Evolutionary conservation across 2,888 invertebrate species (phyloP).

Genomic region (Drosophila ustulata): DNA sequence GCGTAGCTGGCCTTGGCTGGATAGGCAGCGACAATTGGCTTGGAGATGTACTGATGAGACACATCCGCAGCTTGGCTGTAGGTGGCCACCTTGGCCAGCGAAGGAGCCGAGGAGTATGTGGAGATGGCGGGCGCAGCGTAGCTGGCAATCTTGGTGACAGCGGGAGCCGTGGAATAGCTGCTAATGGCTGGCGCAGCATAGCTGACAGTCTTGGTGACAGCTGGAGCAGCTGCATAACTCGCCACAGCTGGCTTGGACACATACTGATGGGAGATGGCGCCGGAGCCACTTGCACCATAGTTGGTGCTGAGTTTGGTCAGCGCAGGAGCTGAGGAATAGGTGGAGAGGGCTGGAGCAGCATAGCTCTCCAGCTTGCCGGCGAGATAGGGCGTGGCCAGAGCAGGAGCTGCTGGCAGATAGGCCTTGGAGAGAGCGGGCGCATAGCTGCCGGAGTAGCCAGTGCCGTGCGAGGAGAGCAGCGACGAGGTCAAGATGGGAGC

Average conservation of each 20-base stretch:
- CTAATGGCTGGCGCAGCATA: conserved; percentile 56
- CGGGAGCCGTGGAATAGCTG: conserved; percentile 48
- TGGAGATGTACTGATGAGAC: conserved; percentile 69
- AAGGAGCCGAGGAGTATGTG: conserved; percentile 44
- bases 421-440: conserved; percentile 70
- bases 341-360: conserved; percentile 55
- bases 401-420: conserved; percentile 67
- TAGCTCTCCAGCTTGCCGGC: conserved; percentile 63
- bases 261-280: conserved; percentile 67
- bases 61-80: conserved; percentile 50
- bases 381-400: conserved; percentile 54
- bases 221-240: conserved; percentile 33
- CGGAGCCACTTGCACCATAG: conserved; percentile 50
- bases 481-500: conserved; percentile 56
- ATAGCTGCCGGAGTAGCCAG: conserved; percentile 63
- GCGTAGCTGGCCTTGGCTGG: conserved; percentile 22
- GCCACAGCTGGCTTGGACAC: conserved; percentile 43
- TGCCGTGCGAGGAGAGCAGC: conserved; percentile 52
- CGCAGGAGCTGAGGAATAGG: conserved; percentile 49
- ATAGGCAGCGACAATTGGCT: conserved; percentile 39
- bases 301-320: conserved; percentile 59
- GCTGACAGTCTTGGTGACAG: conserved; percentile 51
- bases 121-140: conserved; percentile 32
- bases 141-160: conserved; percentile 48
- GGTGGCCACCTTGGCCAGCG: conserved; percentile 45